Evolutionary conservation across 1,140 invertebrate species (phyloP).

Genomic region (Cryptotermes secundus): DNA sequence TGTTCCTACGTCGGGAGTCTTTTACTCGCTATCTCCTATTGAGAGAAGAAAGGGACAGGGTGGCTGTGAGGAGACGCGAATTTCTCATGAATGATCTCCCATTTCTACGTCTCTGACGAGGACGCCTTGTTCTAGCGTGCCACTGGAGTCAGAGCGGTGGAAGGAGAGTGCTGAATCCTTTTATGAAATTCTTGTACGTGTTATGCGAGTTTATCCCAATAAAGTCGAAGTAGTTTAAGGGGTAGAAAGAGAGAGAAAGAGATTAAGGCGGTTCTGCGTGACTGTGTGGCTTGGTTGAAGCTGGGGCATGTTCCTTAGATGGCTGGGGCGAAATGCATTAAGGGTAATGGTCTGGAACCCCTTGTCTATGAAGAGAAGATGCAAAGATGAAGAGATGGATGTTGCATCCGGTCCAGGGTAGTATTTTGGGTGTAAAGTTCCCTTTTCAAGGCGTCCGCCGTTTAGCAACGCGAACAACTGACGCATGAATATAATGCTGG

Average conservation of each 20-base stretch:
- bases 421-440: not conserved
- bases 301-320: not conserved
- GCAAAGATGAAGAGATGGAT: not conserved
- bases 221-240: conserved; percentile 21
- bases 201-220: conserved; percentile 28
- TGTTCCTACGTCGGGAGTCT: not conserved
- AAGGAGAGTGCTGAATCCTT: conserved; percentile 22
- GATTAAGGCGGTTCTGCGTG: not conserved
- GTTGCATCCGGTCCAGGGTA: not conserved
- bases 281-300: not conserved
- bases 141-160: not conserved
- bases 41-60: not conserved
- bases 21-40: not conserved
- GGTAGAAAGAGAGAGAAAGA: not conserved
- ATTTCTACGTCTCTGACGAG: not conserved
- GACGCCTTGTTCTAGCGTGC: not conserved
- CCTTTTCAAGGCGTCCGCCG: not conserved
- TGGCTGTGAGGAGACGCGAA: not conserved
- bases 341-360: not conserved
- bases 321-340: not conserved
- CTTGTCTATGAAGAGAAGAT: not conserved
- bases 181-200: conserved; percentile 31
- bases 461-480: not conserved
- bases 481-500: not conserved
- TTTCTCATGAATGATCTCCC: conserved; percentile 15